Evolutionary conservation across 2,797 vertebrate genomes (phyloP).

Genomic region (Myotis daubentonii): DNA sequence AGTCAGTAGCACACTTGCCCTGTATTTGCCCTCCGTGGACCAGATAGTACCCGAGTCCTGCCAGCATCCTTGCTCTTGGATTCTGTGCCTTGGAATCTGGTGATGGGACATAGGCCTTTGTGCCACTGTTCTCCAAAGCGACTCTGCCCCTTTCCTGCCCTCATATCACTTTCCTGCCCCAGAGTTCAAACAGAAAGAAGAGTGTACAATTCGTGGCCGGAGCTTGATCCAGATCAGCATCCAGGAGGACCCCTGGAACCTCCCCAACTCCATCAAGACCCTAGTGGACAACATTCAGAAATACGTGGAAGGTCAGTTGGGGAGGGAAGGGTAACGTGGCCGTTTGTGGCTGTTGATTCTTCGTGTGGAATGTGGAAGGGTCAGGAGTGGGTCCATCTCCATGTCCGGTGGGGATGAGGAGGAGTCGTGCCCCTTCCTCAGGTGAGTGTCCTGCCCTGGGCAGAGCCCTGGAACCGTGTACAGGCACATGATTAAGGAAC

Average conservation of each 20-base stretch:
- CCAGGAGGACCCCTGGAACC: constrained; percentile 99
- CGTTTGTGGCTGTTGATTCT: neutral
- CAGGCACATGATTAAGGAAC: too few relatives aligned
- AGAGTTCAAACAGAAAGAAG: constrained; percentile 97
- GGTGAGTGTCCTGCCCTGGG: neutral
- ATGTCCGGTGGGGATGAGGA: neutral
- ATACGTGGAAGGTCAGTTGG: constrained; percentile 93
- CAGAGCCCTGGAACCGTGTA: neutral
- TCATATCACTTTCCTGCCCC: constrained; percentile 50
- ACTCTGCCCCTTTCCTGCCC: neutral
- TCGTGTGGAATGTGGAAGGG: too few relatives aligned
- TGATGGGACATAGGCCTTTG: neutral
- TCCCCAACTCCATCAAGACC: constrained; percentile 96
- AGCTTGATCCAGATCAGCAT: constrained; percentile 95
- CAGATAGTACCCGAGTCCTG: neutral
- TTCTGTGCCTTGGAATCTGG: constrained; percentile 1
- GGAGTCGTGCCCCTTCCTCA: fast-evolving
- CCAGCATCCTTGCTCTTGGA: neutral
- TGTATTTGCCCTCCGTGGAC: neutral
- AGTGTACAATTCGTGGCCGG: constrained; percentile 92
- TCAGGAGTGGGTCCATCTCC: neutral
- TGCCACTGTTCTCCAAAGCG: neutral
- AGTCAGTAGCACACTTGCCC: neutral
- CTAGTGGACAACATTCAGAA: constrained; percentile 96
- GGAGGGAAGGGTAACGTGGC: neutral